These are phyloP conservation scores for Pseudopipra pipra DNA, from an alignment of 2,113 vertebrate genomes.

Conservation along the genomic window DNA sequence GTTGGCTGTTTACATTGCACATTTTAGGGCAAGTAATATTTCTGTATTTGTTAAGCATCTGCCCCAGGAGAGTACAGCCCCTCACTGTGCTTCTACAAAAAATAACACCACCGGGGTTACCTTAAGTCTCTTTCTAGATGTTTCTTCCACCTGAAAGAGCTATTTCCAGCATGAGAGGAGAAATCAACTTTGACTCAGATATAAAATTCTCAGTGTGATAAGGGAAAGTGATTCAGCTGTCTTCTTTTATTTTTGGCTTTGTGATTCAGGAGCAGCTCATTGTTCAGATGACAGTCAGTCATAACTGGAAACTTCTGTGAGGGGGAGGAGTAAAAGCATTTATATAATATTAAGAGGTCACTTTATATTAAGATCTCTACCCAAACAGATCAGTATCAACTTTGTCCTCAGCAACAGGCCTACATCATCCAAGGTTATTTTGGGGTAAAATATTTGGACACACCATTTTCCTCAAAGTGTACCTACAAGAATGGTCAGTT, in stretches of 20 bases:
- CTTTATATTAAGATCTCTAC: neutral
- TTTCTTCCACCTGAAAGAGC: conserved; percentile 14
- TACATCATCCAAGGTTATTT: neutral
- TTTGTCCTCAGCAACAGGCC: neutral
- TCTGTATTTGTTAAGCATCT: neutral
- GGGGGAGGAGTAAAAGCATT: neutral
- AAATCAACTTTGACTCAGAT: conserved; percentile 52
- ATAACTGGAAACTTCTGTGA: neutral
- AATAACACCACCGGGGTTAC: neutral
- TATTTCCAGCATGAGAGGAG: conserved; percentile 48
- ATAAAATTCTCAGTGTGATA: conserved; percentile 7
- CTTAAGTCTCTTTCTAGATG: neutral
- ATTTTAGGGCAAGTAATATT: neutral
- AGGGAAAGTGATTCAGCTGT: conserved; percentile 55
- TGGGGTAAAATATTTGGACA: neutral
- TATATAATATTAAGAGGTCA: conserved; percentile 30
- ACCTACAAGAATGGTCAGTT: neutral
- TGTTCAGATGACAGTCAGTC: conserved; percentile 26
- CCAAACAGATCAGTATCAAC: neutral
- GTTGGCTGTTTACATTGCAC: neutral
- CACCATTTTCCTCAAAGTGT: neutral
- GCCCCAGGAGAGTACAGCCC: neutral
- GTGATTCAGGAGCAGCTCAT: conserved; percentile 47
- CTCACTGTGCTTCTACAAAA: neutral
- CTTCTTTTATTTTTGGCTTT: conserved; percentile 50